A percentile compares a stretch with the other conserved stretches of the same genome.
Conservation (phyloP, 2,113 vertebrate species). For the Laticauda laticaudata region DNA sequence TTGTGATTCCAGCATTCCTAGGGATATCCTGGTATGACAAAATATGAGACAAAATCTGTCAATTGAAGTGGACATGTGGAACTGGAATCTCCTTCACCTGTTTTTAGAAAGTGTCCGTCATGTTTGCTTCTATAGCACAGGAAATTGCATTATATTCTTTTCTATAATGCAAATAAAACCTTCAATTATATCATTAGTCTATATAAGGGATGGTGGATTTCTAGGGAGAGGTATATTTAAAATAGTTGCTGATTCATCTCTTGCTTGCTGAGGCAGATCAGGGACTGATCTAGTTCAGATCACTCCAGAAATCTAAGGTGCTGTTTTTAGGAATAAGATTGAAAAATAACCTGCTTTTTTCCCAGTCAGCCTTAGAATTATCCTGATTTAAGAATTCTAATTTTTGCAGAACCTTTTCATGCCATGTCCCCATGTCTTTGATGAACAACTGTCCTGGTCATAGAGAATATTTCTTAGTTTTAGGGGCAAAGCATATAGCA, state of each 20-base stretch:
- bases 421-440: not conserved
- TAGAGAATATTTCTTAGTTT: not conserved
- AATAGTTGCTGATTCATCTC: not conserved
- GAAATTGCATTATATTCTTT: not conserved
- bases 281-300: not conserved
- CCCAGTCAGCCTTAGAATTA: not conserved
- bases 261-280: not conserved
- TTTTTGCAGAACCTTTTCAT: not conserved
- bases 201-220: not conserved
- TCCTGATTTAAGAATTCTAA: not conserved
- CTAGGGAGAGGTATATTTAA: not conserved
- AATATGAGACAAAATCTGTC: not conserved
- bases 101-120: not conserved
- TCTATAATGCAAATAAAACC: not conserved
- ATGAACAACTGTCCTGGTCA: not conserved
- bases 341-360: too few species aligned
- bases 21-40: not conserved
- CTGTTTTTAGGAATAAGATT: not conserved
- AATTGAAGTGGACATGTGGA: not conserved
- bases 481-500: not conserved
- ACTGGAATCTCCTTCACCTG: not conserved
- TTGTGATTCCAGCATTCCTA: not conserved
- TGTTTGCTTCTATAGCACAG: not conserved
- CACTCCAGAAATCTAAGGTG: not conserved
- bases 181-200: not conserved